Conservation (phyloP, 2,113 vertebrate species). For the Antennarius striatus region DNA sequence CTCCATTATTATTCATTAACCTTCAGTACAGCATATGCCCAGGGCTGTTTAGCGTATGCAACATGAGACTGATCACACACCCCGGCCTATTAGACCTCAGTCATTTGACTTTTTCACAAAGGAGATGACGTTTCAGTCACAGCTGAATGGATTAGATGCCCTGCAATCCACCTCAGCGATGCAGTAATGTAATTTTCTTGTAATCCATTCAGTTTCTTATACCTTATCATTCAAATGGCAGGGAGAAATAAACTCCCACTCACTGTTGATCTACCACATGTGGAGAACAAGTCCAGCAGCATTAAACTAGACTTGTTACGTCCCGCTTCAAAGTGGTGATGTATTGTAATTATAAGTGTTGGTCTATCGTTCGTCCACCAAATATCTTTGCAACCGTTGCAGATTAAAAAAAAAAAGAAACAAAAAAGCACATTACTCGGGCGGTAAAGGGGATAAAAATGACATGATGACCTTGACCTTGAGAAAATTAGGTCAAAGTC, state of each 20-base stretch:
- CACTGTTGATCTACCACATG: constrained; percentile 28
- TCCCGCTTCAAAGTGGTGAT: too few relatives aligned
- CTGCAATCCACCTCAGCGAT: constrained; percentile 15
- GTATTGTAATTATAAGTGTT: too few relatives aligned
- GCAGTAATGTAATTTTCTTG: constrained; percentile 31
- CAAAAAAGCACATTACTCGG: too few relatives aligned
- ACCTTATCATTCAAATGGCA: not conserved
- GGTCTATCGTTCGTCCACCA: too few relatives aligned
- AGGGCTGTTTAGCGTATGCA: constrained; percentile 36
- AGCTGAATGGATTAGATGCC: constrained; percentile 32
- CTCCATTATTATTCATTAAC: constrained; percentile 66
- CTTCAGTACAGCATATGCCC: constrained; percentile 34
- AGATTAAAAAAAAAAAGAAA: too few relatives aligned
- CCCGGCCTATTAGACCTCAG: constrained; percentile 33
- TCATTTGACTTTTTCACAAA: constrained; percentile 3
- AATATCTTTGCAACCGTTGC: too few relatives aligned
- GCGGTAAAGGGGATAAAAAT: too few relatives aligned
- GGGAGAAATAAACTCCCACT: not conserved
- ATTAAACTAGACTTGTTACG: constrained; percentile 23
- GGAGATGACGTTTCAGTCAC: constrained; percentile 13
- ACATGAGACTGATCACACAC: constrained; percentile 58
- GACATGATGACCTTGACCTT: too few relatives aligned
- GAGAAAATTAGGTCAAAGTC: too few relatives aligned
- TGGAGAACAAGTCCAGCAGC: constrained; percentile 20
- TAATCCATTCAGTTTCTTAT: constrained; percentile 22